A percentile compares a stretch with the other conserved stretches of the same genome.
These are phyloP conservation scores for Aleiodes alternator DNA, from an alignment of 2,888 invertebrate genomes.

Conservation along the genomic window DNA sequence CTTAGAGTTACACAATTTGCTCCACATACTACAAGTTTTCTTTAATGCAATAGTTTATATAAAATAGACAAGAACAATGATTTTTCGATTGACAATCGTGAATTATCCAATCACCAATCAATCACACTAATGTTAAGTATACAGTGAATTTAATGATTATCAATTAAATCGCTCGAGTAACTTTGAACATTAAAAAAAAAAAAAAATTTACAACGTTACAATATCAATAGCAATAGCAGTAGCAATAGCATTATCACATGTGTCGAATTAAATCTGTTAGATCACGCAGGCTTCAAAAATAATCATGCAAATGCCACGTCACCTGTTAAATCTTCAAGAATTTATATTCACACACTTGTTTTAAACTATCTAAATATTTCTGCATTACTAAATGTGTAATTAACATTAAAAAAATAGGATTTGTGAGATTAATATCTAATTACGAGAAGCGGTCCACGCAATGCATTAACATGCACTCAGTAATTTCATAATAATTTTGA, in stretches of 20 bases:
- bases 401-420: slow-evolving; percentile 11
- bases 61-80: too few relatives aligned
- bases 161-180: not conserved
- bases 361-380: not conserved
- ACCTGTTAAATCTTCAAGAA: slow-evolving; percentile 27
- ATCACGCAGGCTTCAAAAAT: slow-evolving; percentile 17
- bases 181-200: not conserved
- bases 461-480: slow-evolving; percentile 29
- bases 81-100: too few relatives aligned
- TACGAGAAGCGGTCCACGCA: slow-evolving; percentile 29
- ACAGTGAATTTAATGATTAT: too few relatives aligned
- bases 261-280: slow-evolving; percentile 12
- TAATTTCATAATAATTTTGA: not conserved
- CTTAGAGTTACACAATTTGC: slow-evolving; percentile 2
- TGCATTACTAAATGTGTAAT: slow-evolving; percentile 15
- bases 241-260: not conserved
- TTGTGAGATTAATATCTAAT: slow-evolving; percentile 31
- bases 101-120: too few relatives aligned
- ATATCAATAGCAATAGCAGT: not conserved
- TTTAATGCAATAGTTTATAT: not conserved
- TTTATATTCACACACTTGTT: slow-evolving; percentile 1
- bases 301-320: slow-evolving; percentile 53
- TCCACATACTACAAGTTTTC: not conserved
- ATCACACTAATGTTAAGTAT: too few relatives aligned
- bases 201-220: not conserved